phyloP scores from a whole-genome alignment of 2,113 vertebrate genomes.

The Brachyistius frenatus region DNA sequence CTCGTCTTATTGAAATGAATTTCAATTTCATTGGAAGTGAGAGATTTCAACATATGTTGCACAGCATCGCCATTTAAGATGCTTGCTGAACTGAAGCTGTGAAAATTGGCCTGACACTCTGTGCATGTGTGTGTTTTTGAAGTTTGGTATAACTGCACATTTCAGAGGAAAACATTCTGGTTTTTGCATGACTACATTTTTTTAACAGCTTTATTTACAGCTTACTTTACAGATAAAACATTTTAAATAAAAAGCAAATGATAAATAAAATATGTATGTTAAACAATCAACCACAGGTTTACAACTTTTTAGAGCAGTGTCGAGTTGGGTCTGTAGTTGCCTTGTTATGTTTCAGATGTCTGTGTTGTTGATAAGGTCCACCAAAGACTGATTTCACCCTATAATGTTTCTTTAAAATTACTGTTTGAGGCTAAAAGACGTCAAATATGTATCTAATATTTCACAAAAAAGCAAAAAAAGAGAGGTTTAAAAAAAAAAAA shows the following conservation, averaged over 20 bases:
- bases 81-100: slow-evolving; percentile 74
- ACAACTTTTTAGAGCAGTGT: background rate
- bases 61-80: slow-evolving; percentile 75
- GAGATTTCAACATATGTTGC: slow-evolving; percentile 81
- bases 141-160: background rate
- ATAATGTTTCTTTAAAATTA: background rate
- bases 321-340: background rate
- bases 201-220: no score
- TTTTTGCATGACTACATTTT: no score
- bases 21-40: slow-evolving; percentile 45
- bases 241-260: no score
- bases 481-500: no score
- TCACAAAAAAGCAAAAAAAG: background rate
- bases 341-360: no score
- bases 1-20: slow-evolving; percentile 86
- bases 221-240: no score
- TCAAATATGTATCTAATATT: background rate
- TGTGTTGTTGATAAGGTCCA: no score
- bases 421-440: background rate
- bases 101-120: slow-evolving; percentile 24
- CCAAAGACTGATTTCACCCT: no score
- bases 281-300: background rate
- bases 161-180: no score
- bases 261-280: background rate
- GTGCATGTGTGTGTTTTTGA: slow-evolving; percentile 10